Evolutionary conservation across 2,888 invertebrate species (phyloP).

Genomic region (Drosophila meridiana): DNA sequence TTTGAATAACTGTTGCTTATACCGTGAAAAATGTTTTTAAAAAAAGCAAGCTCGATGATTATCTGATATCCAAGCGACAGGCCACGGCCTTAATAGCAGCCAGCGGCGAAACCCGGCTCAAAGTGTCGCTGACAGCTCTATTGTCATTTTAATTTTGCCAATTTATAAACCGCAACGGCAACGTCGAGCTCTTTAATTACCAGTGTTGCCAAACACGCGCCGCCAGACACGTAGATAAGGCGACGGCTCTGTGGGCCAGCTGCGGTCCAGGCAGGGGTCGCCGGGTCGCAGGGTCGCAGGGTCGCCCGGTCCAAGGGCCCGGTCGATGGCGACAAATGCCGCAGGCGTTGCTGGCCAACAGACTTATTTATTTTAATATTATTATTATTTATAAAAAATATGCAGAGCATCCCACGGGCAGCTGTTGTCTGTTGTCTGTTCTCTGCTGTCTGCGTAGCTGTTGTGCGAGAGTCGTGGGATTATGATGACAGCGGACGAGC

Average conservation of each 20-base stretch:
- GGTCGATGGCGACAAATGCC: constrained; percentile 59
- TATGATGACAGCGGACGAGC: constrained; percentile 56
- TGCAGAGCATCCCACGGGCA: constrained; percentile 47
- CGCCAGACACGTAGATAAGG: constrained; percentile 66
- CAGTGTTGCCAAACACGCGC: constrained; percentile 52
- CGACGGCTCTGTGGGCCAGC: constrained; percentile 19
- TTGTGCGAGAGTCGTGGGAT: constrained; percentile 42
- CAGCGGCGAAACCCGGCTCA: constrained; percentile 61
- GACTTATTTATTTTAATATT: constrained; percentile 78
- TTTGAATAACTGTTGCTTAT: constrained; percentile 32
- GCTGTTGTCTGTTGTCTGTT: constrained; percentile 28
- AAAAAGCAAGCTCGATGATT: constrained; percentile 8
- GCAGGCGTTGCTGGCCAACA: constrained; percentile 51
- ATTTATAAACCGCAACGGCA: constrained; percentile 70
- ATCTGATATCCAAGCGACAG: constrained; percentile 29
- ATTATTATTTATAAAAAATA: constrained; percentile 74
- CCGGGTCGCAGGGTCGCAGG: not conserved
- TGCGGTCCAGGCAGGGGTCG: constrained; percentile 16
- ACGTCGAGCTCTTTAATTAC: constrained; percentile 70
- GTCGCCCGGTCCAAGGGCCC: constrained; percentile 5
- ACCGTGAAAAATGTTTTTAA: not conserved
- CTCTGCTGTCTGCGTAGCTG: constrained; percentile 10
- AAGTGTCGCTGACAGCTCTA: constrained; percentile 73
- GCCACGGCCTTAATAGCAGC: constrained; percentile 17
- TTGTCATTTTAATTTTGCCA: constrained; percentile 74